phyloP scores from a whole-genome alignment of 2,113 vertebrate species.

The Passer domesticus region DNA sequence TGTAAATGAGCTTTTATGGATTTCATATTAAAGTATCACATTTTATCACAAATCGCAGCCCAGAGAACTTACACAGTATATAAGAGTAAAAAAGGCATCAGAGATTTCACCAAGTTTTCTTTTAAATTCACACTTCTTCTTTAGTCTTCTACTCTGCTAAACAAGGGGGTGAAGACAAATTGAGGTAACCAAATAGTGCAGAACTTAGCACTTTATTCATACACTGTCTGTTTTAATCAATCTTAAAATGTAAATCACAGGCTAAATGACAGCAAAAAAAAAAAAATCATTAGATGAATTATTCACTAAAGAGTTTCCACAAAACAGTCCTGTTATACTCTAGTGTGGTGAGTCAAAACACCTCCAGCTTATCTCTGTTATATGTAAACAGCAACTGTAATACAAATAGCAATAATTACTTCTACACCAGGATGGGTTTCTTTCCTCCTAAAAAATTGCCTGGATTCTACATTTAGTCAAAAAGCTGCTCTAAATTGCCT shows the following conservation, averaged over 20 bases:
- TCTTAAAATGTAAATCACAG: not conserved
- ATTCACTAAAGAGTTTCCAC: not conserved
- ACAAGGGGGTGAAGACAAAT: not conserved
- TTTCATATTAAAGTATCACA: not conserved
- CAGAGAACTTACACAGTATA: not conserved
- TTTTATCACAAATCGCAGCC: conserved; percentile 1
- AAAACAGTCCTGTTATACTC: not conserved
- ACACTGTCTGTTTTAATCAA: not conserved
- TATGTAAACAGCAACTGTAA: not conserved
- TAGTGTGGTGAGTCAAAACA: not conserved
- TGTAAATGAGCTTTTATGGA: not conserved
- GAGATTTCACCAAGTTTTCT: not conserved
- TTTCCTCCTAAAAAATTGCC: not conserved
- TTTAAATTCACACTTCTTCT: not conserved
- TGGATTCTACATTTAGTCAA: not conserved
- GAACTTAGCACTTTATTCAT: not conserved
- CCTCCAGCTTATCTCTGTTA: not conserved
- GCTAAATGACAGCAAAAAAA: not conserved
- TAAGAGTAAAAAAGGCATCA: not conserved
- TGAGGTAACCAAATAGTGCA: not conserved
- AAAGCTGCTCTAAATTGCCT: no score
- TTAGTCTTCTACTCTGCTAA: not conserved
- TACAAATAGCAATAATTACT: not conserved
- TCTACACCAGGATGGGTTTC: not conserved
- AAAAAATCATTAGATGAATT: not conserved